Percentiles rank a stretch among this genome's conserved stretches.
Evolutionary conservation across 2,113 vertebrate genomes (phyloP).

Genomic region (Protomyctophum bolini): DNA sequence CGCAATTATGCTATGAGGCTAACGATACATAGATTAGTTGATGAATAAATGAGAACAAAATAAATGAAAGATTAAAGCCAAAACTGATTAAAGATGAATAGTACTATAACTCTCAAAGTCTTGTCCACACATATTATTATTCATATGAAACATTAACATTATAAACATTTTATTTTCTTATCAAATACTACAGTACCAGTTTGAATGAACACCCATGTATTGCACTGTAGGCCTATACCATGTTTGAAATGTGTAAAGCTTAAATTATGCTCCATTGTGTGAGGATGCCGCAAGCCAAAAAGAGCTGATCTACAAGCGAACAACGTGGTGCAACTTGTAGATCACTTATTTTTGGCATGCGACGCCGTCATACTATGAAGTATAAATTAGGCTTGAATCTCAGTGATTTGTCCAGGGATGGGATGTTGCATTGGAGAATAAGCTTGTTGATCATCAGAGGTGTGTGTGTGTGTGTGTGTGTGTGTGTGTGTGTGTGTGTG

Average conservation of each 20-base stretch:
- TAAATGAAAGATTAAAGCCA: constrained; percentile 81
- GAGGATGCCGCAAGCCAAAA: too few relatives aligned
- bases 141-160: constrained; percentile 84
- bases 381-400: constrained; percentile 58
- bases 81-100: constrained; percentile 86
- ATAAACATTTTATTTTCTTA: constrained; percentile 87
- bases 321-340: too few relatives aligned
- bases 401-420: constrained; percentile 77
- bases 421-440: constrained; percentile 83
- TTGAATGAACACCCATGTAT: constrained; percentile 87
- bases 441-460: constrained; percentile 73
- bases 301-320: too few relatives aligned
- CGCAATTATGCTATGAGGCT: too few relatives aligned
- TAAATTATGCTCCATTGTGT: too few relatives aligned
- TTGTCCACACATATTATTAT: constrained; percentile 74
- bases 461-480: constrained; percentile 53
- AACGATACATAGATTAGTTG: constrained; percentile 71
- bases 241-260: constrained; percentile 73
- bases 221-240: constrained; percentile 89
- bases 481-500: constrained; percentile 43
- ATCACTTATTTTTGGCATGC: too few relatives aligned
- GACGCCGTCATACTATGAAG: too few relatives aligned
- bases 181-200: constrained; percentile 85
- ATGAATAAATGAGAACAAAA: constrained; percentile 67
- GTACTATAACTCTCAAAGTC: constrained; percentile 81